Percentiles rank a stretch among this genome's conserved stretches.
phyloP scores from a whole-genome alignment of 2,113 vertebrate species.

The Propithecus coquereli region DNA sequence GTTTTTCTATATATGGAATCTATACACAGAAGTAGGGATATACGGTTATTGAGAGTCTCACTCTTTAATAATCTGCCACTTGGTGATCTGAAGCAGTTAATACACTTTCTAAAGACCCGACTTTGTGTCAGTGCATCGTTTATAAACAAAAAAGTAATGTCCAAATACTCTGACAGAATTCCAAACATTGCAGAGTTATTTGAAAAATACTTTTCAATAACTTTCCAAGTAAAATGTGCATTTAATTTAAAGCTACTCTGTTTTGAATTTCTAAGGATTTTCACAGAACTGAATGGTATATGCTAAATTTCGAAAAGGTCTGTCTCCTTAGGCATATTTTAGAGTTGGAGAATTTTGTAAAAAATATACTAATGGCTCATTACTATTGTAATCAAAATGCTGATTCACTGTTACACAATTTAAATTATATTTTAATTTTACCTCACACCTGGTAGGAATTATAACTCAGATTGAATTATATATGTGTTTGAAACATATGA shows the following conservation, averaged over 20 bases:
- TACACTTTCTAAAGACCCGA: background rate
- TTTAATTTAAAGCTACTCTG: slow-evolving; percentile 3
- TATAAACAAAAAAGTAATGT: background rate
- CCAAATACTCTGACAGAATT: background rate
- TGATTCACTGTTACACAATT: background rate
- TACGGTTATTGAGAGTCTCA: background rate
- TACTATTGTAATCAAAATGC: background rate
- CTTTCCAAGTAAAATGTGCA: background rate
- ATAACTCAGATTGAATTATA: background rate
- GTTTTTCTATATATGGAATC: background rate
- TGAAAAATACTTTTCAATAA: background rate
- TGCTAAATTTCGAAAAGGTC: background rate
- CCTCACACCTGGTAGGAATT: background rate
- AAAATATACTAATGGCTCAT: background rate
- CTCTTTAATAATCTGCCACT: background rate
- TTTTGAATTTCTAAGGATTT: slow-evolving; percentile 40
- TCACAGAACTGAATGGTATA: background rate
- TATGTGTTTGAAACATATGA: background rate
- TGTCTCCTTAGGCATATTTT: background rate
- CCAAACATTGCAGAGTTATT: background rate
- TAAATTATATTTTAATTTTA: slow-evolving; percentile 18
- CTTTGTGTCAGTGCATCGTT: background rate
- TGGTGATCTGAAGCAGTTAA: background rate
- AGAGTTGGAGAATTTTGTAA: background rate
- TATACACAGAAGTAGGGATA: background rate